phyloP scores from a whole-genome alignment of 2,797 vertebrate genomes.

The Fringilla coelebs region DNA sequence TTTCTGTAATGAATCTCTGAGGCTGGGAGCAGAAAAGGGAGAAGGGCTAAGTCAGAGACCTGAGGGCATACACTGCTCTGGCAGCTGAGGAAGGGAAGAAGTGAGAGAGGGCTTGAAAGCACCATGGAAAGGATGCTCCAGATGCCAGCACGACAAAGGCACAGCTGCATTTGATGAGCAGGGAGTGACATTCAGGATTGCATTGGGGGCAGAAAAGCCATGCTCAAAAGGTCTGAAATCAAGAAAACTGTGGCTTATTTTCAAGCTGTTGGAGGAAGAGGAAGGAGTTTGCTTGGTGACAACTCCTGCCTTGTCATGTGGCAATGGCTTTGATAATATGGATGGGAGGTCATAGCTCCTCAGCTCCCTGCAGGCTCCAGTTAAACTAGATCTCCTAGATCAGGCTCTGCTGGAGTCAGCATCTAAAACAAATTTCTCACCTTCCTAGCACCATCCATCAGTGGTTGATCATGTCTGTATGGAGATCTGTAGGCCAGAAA shows the following conservation, averaged over 20 bases:
- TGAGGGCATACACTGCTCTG: background rate
- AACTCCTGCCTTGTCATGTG: rapidly evolving
- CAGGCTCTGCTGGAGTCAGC: background rate
- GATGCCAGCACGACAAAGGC: background rate
- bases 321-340: background rate
- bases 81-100: background rate
- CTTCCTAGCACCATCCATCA: background rate
- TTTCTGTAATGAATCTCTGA: background rate
- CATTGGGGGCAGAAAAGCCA: background rate
- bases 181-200: background rate
- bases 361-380: background rate
- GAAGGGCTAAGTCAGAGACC: background rate
- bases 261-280: background rate
- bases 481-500: background rate
- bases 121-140: background rate
- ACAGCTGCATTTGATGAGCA: background rate
- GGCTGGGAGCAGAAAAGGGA: background rate
- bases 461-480: background rate
- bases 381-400: background rate
- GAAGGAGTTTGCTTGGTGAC: background rate
- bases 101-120: background rate
- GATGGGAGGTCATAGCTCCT: background rate
- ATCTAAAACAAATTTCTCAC: background rate
- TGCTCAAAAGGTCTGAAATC: background rate
- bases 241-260: background rate